Conservation (phyloP, 2,888 invertebrate species). For the Altica lythri region DNA sequence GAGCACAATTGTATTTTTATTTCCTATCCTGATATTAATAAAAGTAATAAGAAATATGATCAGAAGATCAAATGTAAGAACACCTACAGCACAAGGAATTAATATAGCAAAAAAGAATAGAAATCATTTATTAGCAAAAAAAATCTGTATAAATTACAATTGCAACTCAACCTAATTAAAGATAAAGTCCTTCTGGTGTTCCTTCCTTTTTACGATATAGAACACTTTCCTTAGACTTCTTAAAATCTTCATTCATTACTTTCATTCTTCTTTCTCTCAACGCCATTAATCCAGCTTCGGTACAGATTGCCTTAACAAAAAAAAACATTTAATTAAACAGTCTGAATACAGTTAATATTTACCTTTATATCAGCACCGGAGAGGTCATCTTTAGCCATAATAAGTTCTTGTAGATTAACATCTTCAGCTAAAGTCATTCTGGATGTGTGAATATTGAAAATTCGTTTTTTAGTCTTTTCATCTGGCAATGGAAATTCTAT, state of each 20-base stretch:
- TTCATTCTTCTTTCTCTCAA: constrained; percentile 98
- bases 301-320: constrained; percentile 89
- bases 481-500: constrained; percentile 99
- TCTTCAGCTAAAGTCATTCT: constrained; percentile 97
- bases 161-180: constrained; percentile 62
- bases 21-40: too few relatives aligned
- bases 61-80: too few relatives aligned
- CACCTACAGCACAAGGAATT: too few relatives aligned
- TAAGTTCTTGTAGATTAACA: constrained; percentile 93
- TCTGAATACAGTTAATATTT: constrained; percentile 31
- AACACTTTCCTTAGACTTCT: constrained; percentile 99
- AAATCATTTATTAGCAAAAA: constrained; percentile 21
- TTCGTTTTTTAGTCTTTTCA: constrained; percentile 96
- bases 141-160: constrained; percentile 13
- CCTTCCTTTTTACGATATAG: constrained; percentile 99
- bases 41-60: too few relatives aligned
- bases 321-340: neutral
- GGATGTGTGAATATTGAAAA: constrained; percentile 98
- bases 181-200: constrained; percentile 97
- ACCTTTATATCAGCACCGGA: constrained; percentile 96
- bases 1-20: too few relatives aligned
- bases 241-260: constrained; percentile 99
- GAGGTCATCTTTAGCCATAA: constrained; percentile 99
- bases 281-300: constrained; percentile 98
- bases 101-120: too few relatives aligned